Percentiles rank a stretch among this genome's conserved stretches.
Conservation (phyloP, 2,888 invertebrate genomes). For the Drosophila kanekoi region DNA sequence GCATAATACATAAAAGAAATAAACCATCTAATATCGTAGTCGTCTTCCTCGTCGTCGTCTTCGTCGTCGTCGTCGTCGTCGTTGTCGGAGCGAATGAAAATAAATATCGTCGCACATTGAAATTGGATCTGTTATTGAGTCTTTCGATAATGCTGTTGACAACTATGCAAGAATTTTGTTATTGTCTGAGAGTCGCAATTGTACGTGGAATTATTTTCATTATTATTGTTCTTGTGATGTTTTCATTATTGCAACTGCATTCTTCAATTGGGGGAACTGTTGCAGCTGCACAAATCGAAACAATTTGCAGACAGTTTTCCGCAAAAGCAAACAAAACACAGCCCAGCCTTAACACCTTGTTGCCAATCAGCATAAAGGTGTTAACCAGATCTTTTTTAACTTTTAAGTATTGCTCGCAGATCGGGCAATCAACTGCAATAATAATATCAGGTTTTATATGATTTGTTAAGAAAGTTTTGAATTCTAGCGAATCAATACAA, state of each 20-base stretch:
- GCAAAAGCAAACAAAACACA: conserved; percentile 4
- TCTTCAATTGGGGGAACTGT: conserved; percentile 20
- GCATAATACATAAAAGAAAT: conserved; percentile 38
- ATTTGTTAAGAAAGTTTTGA: too few relatives aligned
- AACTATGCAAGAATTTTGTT: conserved; percentile 64
- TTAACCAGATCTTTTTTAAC: not conserved
- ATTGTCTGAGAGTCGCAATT: conserved; percentile 59
- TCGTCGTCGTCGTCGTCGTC: conserved; percentile 7
- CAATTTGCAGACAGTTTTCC: conserved; percentile 29
- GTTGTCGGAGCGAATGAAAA: conserved; percentile 58
- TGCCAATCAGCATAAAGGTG: not conserved
- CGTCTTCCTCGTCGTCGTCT: not conserved
- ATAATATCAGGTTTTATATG: too few relatives aligned
- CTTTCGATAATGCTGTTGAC: conserved; percentile 66
- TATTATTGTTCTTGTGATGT: conserved; percentile 1
- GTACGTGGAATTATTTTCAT: conserved; percentile 57
- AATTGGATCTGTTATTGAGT: conserved; percentile 75
- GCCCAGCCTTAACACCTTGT: conserved; percentile 16
- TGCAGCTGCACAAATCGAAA: conserved; percentile 36
- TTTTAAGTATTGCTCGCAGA: not conserved
- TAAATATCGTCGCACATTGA: conserved; percentile 68
- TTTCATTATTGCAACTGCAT: conserved; percentile 11
- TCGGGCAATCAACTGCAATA: too few relatives aligned
- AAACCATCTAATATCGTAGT: conserved; percentile 25
- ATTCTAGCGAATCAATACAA: too few relatives aligned